phyloP scores from a whole-genome alignment of 2,888 invertebrate genomes.

The Abrostola tripartita region DNA sequence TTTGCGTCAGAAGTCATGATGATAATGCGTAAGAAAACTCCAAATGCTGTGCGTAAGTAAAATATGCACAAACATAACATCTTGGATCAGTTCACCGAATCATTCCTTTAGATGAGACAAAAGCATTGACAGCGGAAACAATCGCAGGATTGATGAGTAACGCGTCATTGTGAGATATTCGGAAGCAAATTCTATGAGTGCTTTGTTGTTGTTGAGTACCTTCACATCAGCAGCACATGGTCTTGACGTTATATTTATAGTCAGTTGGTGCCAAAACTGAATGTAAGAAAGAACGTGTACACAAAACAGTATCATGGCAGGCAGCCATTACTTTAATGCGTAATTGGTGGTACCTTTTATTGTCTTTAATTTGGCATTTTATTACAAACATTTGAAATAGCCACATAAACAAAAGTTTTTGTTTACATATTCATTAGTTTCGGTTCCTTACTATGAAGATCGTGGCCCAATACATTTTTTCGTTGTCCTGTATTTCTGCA shows the following conservation, averaged over 20 bases:
- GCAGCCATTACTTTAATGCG: constrained; percentile 17
- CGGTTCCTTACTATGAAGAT: no score
- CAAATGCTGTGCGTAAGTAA: constrained; percentile 22
- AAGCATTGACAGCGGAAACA: constrained; percentile 32
- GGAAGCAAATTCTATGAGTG: constrained; percentile 7
- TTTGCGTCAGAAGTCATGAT: constrained; percentile 29
- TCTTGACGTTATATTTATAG: constrained; percentile 36
- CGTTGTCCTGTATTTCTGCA: no score
- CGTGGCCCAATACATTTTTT: no score
- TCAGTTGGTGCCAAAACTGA: constrained; percentile 31
- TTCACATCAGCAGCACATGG: constrained; percentile 39
- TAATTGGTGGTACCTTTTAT: constrained; percentile 9
- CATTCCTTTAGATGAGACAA: constrained; percentile 23
- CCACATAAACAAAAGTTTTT: no score
- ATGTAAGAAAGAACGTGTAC: background rate
- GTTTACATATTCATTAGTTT: no score
- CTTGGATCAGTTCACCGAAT: constrained; percentile 14
- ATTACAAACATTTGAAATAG: background rate
- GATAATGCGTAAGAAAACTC: constrained; percentile 20
- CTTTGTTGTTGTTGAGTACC: constrained; percentile 6
- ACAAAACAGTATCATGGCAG: constrained; percentile 24
- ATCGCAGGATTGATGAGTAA: constrained; percentile 10
- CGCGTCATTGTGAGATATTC: constrained; percentile 7
- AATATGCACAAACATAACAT: constrained; percentile 16
- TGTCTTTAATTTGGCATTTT: background rate